Evolutionary conservation across 2,888 invertebrate genomes (phyloP), one percentile per base, ranked within the genome.

Genomic region (Osedax frankpressi): DNA sequence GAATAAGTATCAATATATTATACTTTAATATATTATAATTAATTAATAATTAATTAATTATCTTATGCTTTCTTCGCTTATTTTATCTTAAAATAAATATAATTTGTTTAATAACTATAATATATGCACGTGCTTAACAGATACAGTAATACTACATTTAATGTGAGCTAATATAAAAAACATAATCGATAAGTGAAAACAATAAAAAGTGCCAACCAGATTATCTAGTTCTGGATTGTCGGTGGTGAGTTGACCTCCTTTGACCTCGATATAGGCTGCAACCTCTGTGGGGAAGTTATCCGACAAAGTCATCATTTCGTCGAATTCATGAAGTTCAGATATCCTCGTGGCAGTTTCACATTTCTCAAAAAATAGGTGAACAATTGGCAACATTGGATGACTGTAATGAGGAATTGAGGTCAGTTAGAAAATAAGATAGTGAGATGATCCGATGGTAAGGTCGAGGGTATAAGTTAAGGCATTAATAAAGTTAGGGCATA

Each of bases 191-290:
- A 44, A 11, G 19, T 44, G 11, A 44, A 44, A 44, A 44, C 44
- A 44, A 44, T 44, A 11, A 44, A n/a, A n/a, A n/a, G n/a, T n/a
- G n/a, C 79, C 59, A 75, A 84, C 84, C 80, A 84, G 76, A 70
- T 78, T 78, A 77, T 84, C 82, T n/a, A 84, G 79, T 60, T 84
- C 83, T 26, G 79, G 76, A 76, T 83, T 81, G 84, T 93, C 92
- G 77, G 91, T 90, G 79, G 91, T 87, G 82, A 93, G 89, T 86
- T 92, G 92, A 82, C 92, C 92, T 84, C 92, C 91, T 77, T 94
- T 91, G 75, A 92, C 92, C 85, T 89, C 88, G 77, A 92, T 85
- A 74, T 84, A 84, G 2, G 79, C 78, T 73, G 82, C 81, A 74
- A 83, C 81, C 44, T 80, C 79, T 60, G 82, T 81, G 0, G 80